Base-by-base conservation (phyloP, 2,113 vertebrate species). In the Cololabis saira region DNA sequence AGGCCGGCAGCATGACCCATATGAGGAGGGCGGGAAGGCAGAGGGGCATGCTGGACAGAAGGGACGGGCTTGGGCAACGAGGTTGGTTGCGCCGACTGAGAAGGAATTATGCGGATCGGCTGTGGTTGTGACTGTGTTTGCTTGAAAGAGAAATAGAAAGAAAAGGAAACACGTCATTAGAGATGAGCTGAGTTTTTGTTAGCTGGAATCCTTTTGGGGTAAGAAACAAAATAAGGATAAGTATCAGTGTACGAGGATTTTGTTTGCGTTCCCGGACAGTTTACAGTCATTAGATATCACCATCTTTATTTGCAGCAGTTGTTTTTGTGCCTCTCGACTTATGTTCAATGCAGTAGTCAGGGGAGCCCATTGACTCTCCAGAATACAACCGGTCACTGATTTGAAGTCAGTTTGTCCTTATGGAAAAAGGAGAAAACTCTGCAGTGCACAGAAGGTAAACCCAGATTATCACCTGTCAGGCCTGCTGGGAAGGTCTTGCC, bases 11-110 rank as follows among this genome's bases (percentile, higher is more conserved):
- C 88, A 4, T 92, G 92, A 10, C 92, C 90, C 1, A 83, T 94
- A 55, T 96, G 95, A 3, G 95, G 93, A 0, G 85, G 84, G 11
- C 65, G 52, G 21, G 76, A 8, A 19, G 91, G 87, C 12, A 87
- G 78, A 1, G 88, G 74, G 13, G 78, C 89, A 5, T 94, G 94
- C 61, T 95, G 93, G 78, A 96, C 78, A 16, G 93, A 95, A 49
- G 93, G 95, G 81, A 94, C 92, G 0, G 96, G 95, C 87, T 96
- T 97, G 74, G 95, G 91, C 78, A 95, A 81, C 12, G 93, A 68
- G 47, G 93, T 88, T 17, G 96, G 95, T 81, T 96, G 96, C 9
- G 91, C 92, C 72, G 94, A 94, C 67, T 94, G 95, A 1, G 96
- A 91, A 6, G 90, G 94, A 51, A 92, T 91, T 16, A 93, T 87